Evolutionary conservation across 2,113 vertebrate genomes (phyloP), one percentile per base, ranked within the genome.

Genomic region (Philantomba maxwellii): DNA sequence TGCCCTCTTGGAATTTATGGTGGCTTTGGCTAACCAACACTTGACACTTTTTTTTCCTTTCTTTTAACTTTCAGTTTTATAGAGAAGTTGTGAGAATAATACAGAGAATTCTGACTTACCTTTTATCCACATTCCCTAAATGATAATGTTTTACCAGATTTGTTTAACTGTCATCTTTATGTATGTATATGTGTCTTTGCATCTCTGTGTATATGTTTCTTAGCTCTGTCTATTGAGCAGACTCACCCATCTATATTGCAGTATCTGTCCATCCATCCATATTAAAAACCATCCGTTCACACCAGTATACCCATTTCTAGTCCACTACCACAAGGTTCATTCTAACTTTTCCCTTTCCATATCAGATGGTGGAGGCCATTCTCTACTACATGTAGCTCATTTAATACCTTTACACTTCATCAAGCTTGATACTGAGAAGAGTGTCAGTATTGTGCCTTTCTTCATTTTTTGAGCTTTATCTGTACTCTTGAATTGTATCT

Each of bases 281-380:
- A 2, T 53, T 64, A 78, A 64, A 60, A 55, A 23, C 45, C 13
- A 1, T 5, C 47, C 5, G 26, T 66, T 93, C 64, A 10, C 33
- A 11, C 13, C 26, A 9, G 0, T 53, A 3, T n/a, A 1, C 49
- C 80, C 5, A 11, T 4, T 33, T 86, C 89, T 19, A 73, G n/a
- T 30, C 30, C 6, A 8, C 0, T 36, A 6, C 33, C 26, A 1
- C 28, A 7, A 11, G 26, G 26, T 10, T 57, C 15, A 2, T 23
- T 47, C 30, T 82, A 1, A 85, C 77, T 8, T 58, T 26, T 23
- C 64, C 12, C 26, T 77, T 84, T 39, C 39, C 8, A 0, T 25
- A 13, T 36, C 26, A 39, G 47, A 57, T 3, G 45, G 89, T 15
- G 73, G 92, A 53, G 43, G n/a, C 91, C 21, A 0, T 19, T 36